Base-by-base conservation (phyloP, 2,888 invertebrate genomes). In the Heliconius hortense region DNA sequence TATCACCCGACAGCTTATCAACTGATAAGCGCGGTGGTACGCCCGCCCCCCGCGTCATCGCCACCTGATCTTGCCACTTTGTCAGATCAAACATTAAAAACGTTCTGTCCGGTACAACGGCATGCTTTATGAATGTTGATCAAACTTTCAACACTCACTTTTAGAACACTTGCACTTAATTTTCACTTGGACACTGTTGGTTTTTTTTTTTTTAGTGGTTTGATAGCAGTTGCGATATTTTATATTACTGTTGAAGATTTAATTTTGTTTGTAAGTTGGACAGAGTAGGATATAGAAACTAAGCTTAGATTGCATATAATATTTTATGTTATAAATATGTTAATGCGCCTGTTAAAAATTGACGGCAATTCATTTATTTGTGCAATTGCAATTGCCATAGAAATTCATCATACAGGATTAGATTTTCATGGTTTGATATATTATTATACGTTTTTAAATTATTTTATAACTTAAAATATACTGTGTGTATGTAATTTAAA, bases 11-110 rank as follows among this genome's bases (percentile, higher is more conserved):
- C 88, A 89, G 90, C 92, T 91, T 92, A 93, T 93, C 93, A 90
- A 83, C 87, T 90, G 93, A 93, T 93, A 93, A 93, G 92, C 92
- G 93, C 92, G 93, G 91, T 91, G 92, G 90, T 90, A 88, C 86
- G 82, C 88, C 87, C 89, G 89, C 91, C 90, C 92, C 93, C 89
- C 92, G 90, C 93, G 90, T 90, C 93, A 93, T 93, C 87, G 89
- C 92, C 91, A 90, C 92, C 90, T 91, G 90, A 90, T 93, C 89
- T 89, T 88, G 85, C 79, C 82, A 81, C 78, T 75, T 78, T 85
- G 85, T 87, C 87, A 83, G 80, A 79, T 83, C 82, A 84, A 81
- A 84, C 81, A 82, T 81, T 82, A 81, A 83, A 91, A 92, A 89
- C 89, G 92, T 91, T 91, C 93, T 92, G 93, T 93, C 92, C 93